These are phyloP conservation scores for Neosilurus mollespiculum DNA, from an alignment of 2,797 vertebrate genomes.

Conservation along the genomic window DNA sequence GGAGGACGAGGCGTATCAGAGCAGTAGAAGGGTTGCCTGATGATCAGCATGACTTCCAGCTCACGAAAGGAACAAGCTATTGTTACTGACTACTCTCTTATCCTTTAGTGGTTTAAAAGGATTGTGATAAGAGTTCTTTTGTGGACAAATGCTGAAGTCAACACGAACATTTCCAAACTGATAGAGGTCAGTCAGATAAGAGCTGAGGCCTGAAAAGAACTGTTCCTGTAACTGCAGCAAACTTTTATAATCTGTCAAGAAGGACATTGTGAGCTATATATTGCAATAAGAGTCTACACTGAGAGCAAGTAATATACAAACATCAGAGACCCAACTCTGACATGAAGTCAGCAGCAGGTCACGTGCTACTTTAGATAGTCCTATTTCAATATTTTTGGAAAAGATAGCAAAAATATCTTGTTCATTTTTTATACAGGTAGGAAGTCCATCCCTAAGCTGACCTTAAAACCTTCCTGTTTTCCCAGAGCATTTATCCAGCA, in stretches of 20 bases:
- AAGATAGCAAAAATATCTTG: not conserved
- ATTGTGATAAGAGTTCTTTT: not conserved
- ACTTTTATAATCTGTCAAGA: not conserved
- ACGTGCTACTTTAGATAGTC: not conserved
- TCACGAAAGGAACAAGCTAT: not conserved
- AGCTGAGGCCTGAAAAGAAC: not conserved
- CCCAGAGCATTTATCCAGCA: not conserved
- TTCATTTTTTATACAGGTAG: not conserved
- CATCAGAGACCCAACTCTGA: not conserved
- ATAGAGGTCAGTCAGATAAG: not conserved
- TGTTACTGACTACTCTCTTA: not conserved
- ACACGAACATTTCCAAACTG: not conserved
- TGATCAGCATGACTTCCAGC: not conserved
- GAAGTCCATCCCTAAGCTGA: not conserved
- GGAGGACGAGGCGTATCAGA: not conserved
- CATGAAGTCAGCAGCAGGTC: not conserved
- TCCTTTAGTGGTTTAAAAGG: not conserved
- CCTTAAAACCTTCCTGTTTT: not conserved
- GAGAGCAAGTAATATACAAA: not conserved
- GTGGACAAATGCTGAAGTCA: not conserved
- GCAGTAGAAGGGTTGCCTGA: not conserved
- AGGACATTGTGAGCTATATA: too few relatives aligned
- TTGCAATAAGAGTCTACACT: too few relatives aligned
- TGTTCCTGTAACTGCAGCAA: not conserved
- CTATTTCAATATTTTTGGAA: not conserved